Evolutionary conservation across 2,888 invertebrate genomes (phyloP), one percentile per base, ranked within the genome.

Genomic region (Scelioninae gen. 1): DNA sequence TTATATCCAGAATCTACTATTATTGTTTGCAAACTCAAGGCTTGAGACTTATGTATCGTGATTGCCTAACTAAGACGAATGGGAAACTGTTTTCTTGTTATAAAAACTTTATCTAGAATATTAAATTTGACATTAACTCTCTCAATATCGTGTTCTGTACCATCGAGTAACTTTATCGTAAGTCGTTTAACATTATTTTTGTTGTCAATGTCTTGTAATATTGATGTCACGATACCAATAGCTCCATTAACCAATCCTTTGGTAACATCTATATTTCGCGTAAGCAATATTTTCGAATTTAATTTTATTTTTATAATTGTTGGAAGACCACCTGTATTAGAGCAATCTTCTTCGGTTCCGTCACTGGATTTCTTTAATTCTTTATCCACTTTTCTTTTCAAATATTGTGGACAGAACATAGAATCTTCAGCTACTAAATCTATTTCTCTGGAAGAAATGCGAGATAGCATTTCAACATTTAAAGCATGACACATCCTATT

Each of bases 231-330:
- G 3, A 16, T 78, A 29, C 84, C 86, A n/a, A 88, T 86, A 1
- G 87, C 60, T 40, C 88, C 87, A 80, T 88, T 88, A 0, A 88
- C 87, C 13, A 88, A 58, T 32, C 87, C 87, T 69, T 82, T 11
- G 2, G 83, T 82, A 11, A 87, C 81, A 63, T 87, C 85, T 71
- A 87, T 87, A 78, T 88, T 88, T 40, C 85, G 65, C 40, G 74
- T 63, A 3, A 88, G 65, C 86, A 88, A 88, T 7, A 88, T 53
- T 82, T 53, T 88, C 81, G 65, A 38, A 23, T 56, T 55, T 15
- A 62, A 66, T 83, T 83, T 83, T 23, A 86, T 15, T 8, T 15
- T 34, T 29, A 79, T 66, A 16, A 15, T n/a, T 31, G 47, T 47
- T 3, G 63, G 13, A 16, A 79, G 16, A 9, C 63, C 79, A n/a